These are phyloP conservation scores for Periophthalmus magnuspinnatus DNA, from an alignment of 2,797 vertebrate species.

Conservation along the genomic window DNA sequence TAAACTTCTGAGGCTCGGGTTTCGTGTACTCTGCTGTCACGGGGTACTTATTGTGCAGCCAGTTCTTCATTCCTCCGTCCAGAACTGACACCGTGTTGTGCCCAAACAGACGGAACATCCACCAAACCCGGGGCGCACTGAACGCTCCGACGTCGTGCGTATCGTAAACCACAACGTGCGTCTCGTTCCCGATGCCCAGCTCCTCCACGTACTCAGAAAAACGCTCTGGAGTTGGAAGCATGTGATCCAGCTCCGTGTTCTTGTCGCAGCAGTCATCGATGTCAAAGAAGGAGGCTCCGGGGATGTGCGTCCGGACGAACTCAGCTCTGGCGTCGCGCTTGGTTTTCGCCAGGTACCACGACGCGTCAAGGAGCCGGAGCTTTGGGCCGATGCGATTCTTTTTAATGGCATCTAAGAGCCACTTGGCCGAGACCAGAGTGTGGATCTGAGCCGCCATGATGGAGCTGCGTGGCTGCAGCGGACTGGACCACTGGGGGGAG, in stretches of 20 bases:
- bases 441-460: slow-evolving; percentile 82
- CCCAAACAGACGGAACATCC: slow-evolving; percentile 95
- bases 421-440: slow-evolving; percentile 83
- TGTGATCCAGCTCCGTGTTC: slow-evolving; percentile 81
- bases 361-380: slow-evolving; percentile 86
- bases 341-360: slow-evolving; percentile 87
- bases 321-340: slow-evolving; percentile 81
- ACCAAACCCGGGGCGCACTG: slow-evolving; percentile 91
- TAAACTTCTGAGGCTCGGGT: slow-evolving; percentile 73
- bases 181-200: slow-evolving; percentile 86
- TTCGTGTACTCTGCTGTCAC: slow-evolving; percentile 72
- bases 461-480: background rate
- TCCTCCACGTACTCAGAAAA: slow-evolving; percentile 84
- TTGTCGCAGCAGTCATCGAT: slow-evolving; percentile 87
- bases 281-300: slow-evolving; percentile 88
- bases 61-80: slow-evolving; percentile 89
- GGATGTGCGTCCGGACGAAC: slow-evolving; percentile 84
- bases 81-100: slow-evolving; percentile 88
- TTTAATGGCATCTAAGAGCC: slow-evolving; percentile 83
- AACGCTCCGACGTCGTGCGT: slow-evolving; percentile 84
- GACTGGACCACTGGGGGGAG: background rate
- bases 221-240: slow-evolving; percentile 80
- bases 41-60: slow-evolving; percentile 81
- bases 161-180: slow-evolving; percentile 94
- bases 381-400: slow-evolving; percentile 71